phyloP scores from a whole-genome alignment of 2,113 vertebrate genomes.

The Dryoscopus gambensis region DNA sequence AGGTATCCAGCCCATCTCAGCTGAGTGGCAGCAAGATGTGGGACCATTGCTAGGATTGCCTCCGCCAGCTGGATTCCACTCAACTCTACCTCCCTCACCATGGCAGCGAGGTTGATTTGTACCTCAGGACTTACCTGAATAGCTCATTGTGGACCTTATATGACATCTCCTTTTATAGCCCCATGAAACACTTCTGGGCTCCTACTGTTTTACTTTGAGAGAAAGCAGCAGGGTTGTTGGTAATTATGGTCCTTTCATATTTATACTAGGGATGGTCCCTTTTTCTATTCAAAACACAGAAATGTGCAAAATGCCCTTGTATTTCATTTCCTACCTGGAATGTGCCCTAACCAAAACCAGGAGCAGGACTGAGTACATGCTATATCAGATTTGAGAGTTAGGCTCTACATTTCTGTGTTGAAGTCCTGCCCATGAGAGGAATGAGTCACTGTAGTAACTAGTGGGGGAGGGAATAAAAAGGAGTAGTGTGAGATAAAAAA shows the following conservation, averaged over 20 bases:
- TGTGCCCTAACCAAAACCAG: not conserved
- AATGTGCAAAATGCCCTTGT: not conserved
- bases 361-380: not conserved
- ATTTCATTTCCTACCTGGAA: not conserved
- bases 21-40: too few relatives aligned
- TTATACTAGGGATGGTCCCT: not conserved
- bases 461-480: not conserved
- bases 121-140: fast-evolving
- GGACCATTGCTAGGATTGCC: not conserved
- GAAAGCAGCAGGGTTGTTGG: not conserved
- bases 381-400: not conserved
- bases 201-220: not conserved
- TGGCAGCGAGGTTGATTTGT: not conserved
- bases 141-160: not conserved
- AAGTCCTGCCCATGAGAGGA: not conserved
- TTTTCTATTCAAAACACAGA: not conserved
- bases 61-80: not conserved
- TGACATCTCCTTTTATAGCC: not conserved
- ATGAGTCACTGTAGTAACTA: not conserved
- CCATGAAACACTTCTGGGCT: not conserved
- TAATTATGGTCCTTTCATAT: not conserved
- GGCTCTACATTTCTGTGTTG: not conserved
- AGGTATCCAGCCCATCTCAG: not conserved
- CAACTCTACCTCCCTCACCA: fast-evolving
- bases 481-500: not conserved